phyloP scores from a whole-genome alignment of 2,113 vertebrate genomes.

The Phainopepla nitens region DNA sequence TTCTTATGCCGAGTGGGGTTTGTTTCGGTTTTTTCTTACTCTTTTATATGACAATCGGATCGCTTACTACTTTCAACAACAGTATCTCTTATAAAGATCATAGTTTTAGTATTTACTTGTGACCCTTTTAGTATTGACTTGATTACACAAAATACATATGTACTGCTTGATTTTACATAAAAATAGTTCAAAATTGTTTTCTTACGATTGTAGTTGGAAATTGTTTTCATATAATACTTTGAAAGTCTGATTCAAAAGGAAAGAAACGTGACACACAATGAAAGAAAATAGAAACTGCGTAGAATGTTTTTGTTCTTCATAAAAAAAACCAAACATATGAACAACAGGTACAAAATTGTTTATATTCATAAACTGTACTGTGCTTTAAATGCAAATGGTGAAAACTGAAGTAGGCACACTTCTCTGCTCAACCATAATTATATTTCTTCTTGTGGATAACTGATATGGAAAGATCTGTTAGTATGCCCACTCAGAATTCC shows the following conservation, averaged over 20 bases:
- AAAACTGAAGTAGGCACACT: neutral
- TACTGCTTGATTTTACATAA: neutral
- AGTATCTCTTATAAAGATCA: neutral
- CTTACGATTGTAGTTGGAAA: neutral
- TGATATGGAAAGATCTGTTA: neutral
- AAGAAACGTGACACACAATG: neutral
- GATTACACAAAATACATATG: neutral
- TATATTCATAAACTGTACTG: neutral
- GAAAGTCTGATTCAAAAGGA: neutral
- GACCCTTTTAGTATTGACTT: neutral
- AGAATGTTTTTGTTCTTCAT: neutral
- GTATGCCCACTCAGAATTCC: neutral
- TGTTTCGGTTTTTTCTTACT: neutral
- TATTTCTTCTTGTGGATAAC: neutral
- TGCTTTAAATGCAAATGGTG: neutral
- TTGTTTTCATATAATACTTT: neutral
- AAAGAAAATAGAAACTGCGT: neutral
- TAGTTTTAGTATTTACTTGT: neutral
- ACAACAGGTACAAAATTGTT: neutral
- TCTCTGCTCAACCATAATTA: neutral
- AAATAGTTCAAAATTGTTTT: neutral
- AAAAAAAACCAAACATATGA: neutral
- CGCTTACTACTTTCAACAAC: neutral
- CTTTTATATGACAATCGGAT: neutral
- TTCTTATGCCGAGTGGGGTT: neutral